Conservation (phyloP, 2,797 vertebrate species). For the Melanotaenia nigrans region DNA sequence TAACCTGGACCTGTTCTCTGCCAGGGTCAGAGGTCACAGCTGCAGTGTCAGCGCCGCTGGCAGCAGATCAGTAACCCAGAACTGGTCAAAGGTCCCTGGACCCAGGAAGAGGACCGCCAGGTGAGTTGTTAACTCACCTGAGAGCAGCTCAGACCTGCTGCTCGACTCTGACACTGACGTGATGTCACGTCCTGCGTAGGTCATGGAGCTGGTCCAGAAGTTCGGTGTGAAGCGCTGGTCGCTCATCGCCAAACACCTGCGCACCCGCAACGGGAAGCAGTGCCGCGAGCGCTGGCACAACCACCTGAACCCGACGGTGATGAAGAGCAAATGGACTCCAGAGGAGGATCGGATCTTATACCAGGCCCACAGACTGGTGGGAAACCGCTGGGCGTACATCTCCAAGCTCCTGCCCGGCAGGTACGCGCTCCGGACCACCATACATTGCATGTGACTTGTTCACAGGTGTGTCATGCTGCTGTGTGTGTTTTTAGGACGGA, state of each 20-base stretch:
- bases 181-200: slow-evolving; percentile 78
- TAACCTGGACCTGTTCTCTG: not conserved
- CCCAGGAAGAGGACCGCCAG: slow-evolving; percentile 93
- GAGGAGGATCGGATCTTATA: slow-evolving; percentile 96
- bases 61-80: slow-evolving; percentile 93
- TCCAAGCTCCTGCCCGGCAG: slow-evolving; percentile 96
- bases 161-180: not conserved
- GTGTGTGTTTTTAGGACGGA: slow-evolving; percentile 86
- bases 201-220: slow-evolving; percentile 93
- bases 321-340: slow-evolving; percentile 95
- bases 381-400: slow-evolving; percentile 98
- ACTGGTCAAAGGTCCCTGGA: slow-evolving; percentile 96
- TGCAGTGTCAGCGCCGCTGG: slow-evolving; percentile 92
- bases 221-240: slow-evolving; percentile 96
- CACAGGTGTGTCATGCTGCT: not conserved
- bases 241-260: slow-evolving; percentile 94
- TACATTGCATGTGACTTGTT: too few species aligned
- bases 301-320: slow-evolving; percentile 95
- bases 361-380: slow-evolving; percentile 92
- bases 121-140: slow-evolving; percentile 71
- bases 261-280: slow-evolving; percentile 95
- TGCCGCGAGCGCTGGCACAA: slow-evolving; percentile 99
- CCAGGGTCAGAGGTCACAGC: slow-evolving; percentile 89
- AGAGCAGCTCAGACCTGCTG: not conserved
- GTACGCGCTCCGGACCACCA: slow-evolving; percentile 60